Percentiles rank a stretch among this genome's conserved stretches.
Evolutionary conservation across 2,888 invertebrate genomes (phyloP).

Genomic region (Cancer borealis): DNA sequence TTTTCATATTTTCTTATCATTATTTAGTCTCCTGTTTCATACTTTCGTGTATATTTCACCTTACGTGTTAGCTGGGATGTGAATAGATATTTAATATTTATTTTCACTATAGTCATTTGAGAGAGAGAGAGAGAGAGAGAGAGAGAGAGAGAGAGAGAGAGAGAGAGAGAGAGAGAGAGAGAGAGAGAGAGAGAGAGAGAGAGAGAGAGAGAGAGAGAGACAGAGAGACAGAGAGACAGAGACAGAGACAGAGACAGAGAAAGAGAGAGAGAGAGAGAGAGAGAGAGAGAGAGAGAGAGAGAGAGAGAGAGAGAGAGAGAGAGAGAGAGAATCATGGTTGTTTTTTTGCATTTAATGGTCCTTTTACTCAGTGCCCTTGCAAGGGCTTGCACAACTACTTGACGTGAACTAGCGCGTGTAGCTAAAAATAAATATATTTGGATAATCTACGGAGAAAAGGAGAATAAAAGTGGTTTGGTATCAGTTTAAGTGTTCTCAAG

Average conservation of each 20-base stretch:
- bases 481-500: too few species aligned
- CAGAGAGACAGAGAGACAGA: neutral
- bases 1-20: neutral
- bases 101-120: neutral
- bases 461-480: too few species aligned
- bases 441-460: too few species aligned
- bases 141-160: neutral
- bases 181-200: conserved; percentile 36
- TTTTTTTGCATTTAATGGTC: too few species aligned
- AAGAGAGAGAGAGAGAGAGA: neutral
- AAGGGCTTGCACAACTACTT: too few species aligned
- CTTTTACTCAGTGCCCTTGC: too few species aligned
- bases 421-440: too few species aligned
- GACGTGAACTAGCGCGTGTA: too few species aligned
- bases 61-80: neutral
- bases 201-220: conserved; percentile 37
- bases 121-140: neutral
- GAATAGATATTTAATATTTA: neutral
- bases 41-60: neutral
- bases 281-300: too few species aligned
- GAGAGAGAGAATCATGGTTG: too few species aligned
- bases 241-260: neutral
- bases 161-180: conserved; percentile 40
- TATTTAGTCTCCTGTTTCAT: neutral
- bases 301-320: too few species aligned